A percentile compares a stretch with the other conserved stretches of the same genome.
phyloP scores from a whole-genome alignment of 2,797 vertebrate species.

The Micropoecilia bifurca region DNA sequence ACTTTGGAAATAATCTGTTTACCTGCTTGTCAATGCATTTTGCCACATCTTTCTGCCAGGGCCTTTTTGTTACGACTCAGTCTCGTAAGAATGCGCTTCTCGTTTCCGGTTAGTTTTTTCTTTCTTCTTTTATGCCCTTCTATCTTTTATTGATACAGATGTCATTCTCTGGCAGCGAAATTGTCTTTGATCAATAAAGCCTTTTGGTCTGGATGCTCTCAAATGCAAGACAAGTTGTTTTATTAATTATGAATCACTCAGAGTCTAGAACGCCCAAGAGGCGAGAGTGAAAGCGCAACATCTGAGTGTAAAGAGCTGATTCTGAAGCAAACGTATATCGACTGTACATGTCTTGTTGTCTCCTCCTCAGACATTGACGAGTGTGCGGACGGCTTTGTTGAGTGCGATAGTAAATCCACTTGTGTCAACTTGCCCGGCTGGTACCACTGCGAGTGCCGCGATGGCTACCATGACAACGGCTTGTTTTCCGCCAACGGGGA shows the following conservation, averaged over 20 bases:
- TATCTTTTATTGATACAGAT: constrained; percentile 57
- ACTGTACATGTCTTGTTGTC: constrained; percentile 19
- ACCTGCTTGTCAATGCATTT: background rate
- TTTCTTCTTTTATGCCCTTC: constrained; percentile 28
- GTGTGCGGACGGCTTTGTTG: constrained; percentile 95
- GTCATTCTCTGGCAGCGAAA: constrained; percentile 41
- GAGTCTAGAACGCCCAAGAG: constrained; percentile 41
- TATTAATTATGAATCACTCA: constrained; percentile 64
- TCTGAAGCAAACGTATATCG: constrained; percentile 23
- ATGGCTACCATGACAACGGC: constrained; percentile 98
- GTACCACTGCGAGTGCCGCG: constrained; percentile 99
- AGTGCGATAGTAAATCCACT: constrained; percentile 96
- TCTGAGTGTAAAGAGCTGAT: constrained; percentile 25
- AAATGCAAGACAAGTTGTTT: constrained; percentile 43
- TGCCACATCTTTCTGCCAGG: background rate
- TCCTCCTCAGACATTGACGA: constrained; percentile 92
- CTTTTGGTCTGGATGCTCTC: constrained; percentile 34
- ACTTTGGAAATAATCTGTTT: constrained; percentile 18
- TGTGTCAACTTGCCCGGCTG: constrained; percentile 98
- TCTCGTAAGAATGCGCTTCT: constrained; percentile 36
- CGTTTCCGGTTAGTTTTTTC: constrained; percentile 22
- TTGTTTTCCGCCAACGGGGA: constrained; percentile 95
- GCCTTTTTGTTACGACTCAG: constrained; percentile 17
- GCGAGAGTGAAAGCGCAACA: constrained; percentile 37
- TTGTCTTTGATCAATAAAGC: constrained; percentile 59